These are phyloP conservation scores for Eulithis testata DNA, from an alignment of 2,888 invertebrate species.

Conservation along the genomic window DNA sequence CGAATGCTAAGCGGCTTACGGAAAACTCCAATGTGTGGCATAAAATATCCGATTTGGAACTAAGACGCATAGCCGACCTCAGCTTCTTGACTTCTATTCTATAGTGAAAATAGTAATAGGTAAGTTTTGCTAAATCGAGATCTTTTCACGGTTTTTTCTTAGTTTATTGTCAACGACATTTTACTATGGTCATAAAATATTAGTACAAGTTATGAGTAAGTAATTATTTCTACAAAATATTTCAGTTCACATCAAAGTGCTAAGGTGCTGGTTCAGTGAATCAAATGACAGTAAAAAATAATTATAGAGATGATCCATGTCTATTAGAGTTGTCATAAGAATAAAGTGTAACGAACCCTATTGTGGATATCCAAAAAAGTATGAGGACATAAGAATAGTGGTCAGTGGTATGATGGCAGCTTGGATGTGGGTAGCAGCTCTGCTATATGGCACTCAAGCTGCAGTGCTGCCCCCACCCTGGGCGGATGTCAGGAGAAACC, in stretches of 20 bases:
- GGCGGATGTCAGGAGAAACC: constrained; percentile 92
- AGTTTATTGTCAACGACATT: too few species aligned
- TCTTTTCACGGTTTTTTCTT: too few species aligned
- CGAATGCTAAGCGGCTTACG: constrained; percentile 43
- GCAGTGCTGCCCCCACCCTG: constrained; percentile 92
- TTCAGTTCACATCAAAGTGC: too few species aligned
- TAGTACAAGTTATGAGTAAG: too few species aligned
- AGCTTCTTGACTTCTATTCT: constrained; percentile 18
- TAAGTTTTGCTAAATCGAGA: too few species aligned
- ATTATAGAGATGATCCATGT: too few species aligned
- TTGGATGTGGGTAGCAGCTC: constrained; percentile 72
- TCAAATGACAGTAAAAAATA: too few species aligned
- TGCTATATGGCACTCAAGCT: constrained; percentile 82
- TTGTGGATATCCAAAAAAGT: not conserved
- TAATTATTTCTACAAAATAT: too few species aligned
- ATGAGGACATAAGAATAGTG: constrained; percentile 27
- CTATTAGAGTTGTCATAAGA: not conserved
- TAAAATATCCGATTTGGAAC: constrained; percentile 23
- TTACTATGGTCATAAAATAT: too few species aligned
- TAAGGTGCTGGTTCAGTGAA: too few species aligned
- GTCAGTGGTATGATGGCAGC: constrained; percentile 55
- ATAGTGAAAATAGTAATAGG: too few species aligned
- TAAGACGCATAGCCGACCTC: constrained; percentile 26
- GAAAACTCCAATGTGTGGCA: constrained; percentile 33
- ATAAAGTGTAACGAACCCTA: constrained; percentile 1